These are phyloP conservation scores for Diarsia brunnea DNA, from an alignment of 2,888 invertebrate species.

Conservation along the genomic window DNA sequence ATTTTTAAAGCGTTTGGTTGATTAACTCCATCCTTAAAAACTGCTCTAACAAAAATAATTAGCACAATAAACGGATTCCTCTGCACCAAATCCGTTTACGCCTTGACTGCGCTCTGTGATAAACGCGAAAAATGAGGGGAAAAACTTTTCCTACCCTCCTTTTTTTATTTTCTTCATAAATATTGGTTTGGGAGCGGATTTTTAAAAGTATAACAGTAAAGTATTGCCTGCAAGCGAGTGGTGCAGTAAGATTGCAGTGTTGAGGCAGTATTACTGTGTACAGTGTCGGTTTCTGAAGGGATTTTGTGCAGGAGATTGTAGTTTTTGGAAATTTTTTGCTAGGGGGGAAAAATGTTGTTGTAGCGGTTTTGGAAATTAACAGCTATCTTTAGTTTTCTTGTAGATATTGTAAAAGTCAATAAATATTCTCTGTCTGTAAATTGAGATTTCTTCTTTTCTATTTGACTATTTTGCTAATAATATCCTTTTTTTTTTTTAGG, in stretches of 20 bases:
- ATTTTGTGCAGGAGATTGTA: conserved; percentile 29
- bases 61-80: conserved; percentile 33
- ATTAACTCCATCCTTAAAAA: background rate
- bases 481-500: too few relatives aligned
- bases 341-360: background rate
- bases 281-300: conserved; percentile 21
- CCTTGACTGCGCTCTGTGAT: conserved; percentile 60
- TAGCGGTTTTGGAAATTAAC: background rate
- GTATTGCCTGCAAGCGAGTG: conserved; percentile 65
- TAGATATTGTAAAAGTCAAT: background rate
- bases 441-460: too few relatives aligned
- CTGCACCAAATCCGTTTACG: conserved; percentile 42
- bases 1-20: background rate
- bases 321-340: background rate
- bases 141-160: conserved; percentile 24
- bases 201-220: conserved; percentile 67
- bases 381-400: background rate
- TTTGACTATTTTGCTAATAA: too few relatives aligned
- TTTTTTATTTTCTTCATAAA: conserved; percentile 67
- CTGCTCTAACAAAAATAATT: conserved; percentile 33
- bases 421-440: too few relatives aligned
- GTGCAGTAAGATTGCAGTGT: conserved; percentile 64
- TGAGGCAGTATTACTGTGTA: conserved; percentile 24
- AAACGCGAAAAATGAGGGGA: conserved; percentile 52
- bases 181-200: conserved; percentile 64